A percentile compares a stretch with the other conserved stretches of the same genome.
phyloP scores from a whole-genome alignment of 1,140 invertebrate species.

The Drosophila varians region DNA sequence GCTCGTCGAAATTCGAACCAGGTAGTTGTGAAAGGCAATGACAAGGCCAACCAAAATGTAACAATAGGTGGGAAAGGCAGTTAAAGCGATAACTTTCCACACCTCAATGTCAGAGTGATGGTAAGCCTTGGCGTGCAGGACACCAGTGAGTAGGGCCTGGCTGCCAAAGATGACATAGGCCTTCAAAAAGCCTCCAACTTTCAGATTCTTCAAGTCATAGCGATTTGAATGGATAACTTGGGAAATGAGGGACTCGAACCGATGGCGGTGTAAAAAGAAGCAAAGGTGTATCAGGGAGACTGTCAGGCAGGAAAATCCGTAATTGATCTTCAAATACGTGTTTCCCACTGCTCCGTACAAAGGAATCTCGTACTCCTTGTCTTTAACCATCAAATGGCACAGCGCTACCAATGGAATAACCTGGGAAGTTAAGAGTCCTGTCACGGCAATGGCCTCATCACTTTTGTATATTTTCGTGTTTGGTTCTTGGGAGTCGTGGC shows the following conservation, averaged over 20 bases:
- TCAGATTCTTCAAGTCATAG: conserved; percentile 12
- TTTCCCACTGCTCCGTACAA: conserved; percentile 41
- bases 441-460: conserved; percentile 16
- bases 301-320: conserved; percentile 37
- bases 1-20: conserved; percentile 37
- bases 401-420: conserved; percentile 22
- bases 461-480: conserved; percentile 1
- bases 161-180: conserved; percentile 17
- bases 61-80: conserved; percentile 20
- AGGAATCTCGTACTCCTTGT: conserved; percentile 5
- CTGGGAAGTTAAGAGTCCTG: conserved; percentile 25
- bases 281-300: conserved; percentile 45
- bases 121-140: conserved; percentile 3
- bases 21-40: conserved; percentile 41
- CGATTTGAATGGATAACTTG: conserved; percentile 38
- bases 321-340: conserved; percentile 36
- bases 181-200: conserved; percentile 10
- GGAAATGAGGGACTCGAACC: conserved; percentile 17
- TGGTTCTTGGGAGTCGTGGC: conserved; percentile 1
- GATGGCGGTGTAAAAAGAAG: conserved; percentile 35
- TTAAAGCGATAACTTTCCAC: conserved; percentile 8
- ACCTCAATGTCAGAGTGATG: not conserved
- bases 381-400: not conserved
- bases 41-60: conserved; percentile 48
- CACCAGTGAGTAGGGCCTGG: not conserved